These are phyloP conservation scores for Oceanodroma tethys DNA, from an alignment of 2,113 vertebrate genomes.

Conservation along the genomic window DNA sequence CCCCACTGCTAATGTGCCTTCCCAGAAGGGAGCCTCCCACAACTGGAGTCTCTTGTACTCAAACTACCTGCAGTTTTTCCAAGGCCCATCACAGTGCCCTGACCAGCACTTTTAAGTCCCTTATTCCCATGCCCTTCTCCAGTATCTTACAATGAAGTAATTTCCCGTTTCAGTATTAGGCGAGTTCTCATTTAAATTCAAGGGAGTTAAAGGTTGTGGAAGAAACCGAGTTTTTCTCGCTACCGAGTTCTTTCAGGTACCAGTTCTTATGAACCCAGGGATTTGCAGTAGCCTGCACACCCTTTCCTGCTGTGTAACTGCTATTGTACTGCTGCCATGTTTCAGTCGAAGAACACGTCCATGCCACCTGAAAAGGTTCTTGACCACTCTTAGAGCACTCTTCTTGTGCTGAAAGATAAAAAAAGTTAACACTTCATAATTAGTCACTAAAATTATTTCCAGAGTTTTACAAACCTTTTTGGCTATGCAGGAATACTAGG, in stretches of 20 bases:
- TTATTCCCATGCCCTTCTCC: neutral
- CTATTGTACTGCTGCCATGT: neutral
- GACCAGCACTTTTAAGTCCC: neutral
- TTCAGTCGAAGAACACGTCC: neutral
- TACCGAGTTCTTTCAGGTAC: neutral
- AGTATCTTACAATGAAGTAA: neutral
- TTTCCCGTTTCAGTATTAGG: neutral
- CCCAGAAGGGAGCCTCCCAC: neutral
- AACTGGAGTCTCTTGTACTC: neutral
- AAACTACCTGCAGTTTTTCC: neutral
- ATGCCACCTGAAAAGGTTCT: neutral
- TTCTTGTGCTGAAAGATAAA: conserved; percentile 9
- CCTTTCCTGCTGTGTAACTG: neutral
- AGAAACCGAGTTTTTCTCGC: neutral
- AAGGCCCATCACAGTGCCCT: neutral
- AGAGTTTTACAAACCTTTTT: neutral
- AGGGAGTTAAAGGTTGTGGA: neutral
- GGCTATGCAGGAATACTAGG: neutral
- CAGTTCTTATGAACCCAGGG: neutral
- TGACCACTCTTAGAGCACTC: neutral
- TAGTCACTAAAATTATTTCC: neutral
- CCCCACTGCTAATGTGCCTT: no score
- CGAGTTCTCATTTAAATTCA: neutral
- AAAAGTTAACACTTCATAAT: neutral
- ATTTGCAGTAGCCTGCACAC: neutral